Evolutionary conservation across 2,797 vertebrate species (phyloP).

Genomic region (Anabacerthia variegaticeps): DNA sequence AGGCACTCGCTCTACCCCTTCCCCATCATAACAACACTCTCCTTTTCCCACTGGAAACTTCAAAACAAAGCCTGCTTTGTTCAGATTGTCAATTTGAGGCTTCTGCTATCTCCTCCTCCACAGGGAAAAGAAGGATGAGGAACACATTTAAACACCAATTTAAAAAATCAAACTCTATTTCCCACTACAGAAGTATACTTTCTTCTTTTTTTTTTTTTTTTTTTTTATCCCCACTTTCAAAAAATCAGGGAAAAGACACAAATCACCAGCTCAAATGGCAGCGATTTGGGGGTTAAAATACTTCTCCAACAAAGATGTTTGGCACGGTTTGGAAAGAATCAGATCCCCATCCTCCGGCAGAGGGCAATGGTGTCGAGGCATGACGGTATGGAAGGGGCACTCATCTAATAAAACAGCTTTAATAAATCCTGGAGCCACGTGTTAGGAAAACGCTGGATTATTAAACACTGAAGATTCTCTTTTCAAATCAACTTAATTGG

Average conservation of each 20-base stretch:
- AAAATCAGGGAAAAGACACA: background rate
- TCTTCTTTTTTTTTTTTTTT: no score
- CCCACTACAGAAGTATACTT: background rate
- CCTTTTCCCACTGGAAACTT: background rate
- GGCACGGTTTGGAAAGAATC: background rate
- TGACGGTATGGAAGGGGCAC: background rate
- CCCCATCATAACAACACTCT: background rate
- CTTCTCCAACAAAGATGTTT: background rate
- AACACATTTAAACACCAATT: background rate
- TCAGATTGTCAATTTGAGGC: background rate
- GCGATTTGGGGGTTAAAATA: accelerated
- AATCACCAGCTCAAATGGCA: background rate
- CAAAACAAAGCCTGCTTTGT: background rate
- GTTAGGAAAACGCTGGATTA: background rate
- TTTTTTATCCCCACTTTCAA: background rate
- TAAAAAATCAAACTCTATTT: background rate
- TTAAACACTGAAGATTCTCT: conserved; percentile 16
- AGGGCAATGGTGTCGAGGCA: conserved; percentile 63
- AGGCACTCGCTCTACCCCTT: background rate
- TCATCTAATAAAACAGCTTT: background rate
- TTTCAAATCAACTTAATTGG: conserved; percentile 32
- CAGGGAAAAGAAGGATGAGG: background rate
- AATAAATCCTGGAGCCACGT: conserved; percentile 11
- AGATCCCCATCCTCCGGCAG: conserved; percentile 27
- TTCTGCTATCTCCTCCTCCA: background rate